Base-by-base conservation (phyloP, 2,113 vertebrate genomes). In the Lucifuga dentata region DNA sequence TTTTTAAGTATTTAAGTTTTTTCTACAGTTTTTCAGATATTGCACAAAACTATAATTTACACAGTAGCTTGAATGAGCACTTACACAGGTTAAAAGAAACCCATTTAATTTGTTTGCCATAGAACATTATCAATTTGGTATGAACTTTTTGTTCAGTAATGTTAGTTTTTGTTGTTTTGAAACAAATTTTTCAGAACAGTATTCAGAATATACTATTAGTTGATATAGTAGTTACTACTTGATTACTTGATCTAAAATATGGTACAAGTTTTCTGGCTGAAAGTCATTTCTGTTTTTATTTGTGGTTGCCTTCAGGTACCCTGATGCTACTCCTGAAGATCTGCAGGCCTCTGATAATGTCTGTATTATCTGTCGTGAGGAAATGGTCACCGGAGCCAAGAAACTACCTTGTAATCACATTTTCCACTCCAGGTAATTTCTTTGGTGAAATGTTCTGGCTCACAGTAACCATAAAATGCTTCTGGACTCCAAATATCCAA, bases 381-480 rank as follows among this genome's bases (percentile, higher is more conserved):
- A 98, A 86, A 98, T 98, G 97, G 95, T 98, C 76, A 96, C 95
- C 0, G 96, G 97, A 0, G 97, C 97, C 60, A 99, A 99, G 84
- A 95, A 96, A 13, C 83, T 99, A 39, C 97, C 97, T 0, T 99
- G 97, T 80, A 98, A 98, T 84, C 97, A 99, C 92, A 99, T 99
- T 72, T 99, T 99, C 90, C 97, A 98, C 78, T 97, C 97, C 76
- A 99, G 97, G 97, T 97, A 44, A 29, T 66, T 66, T 20, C 16
- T 23, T 16, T 7, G 5, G 40, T 40, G 4, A 20, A 13, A 15
- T 1, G 1, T n/a, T 16, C 8, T 26, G 50, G 52, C 11, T 55
- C n/a, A n/a, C 24, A 8, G 1, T 43, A 57, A 13, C 6, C 16
- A n/a, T 12, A 49, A 52, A 21, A 17, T 7, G 40, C 16, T 8